Evolutionary conservation across 2,797 vertebrate species (phyloP).

Genomic region (Sandelia bainsii): DNA sequence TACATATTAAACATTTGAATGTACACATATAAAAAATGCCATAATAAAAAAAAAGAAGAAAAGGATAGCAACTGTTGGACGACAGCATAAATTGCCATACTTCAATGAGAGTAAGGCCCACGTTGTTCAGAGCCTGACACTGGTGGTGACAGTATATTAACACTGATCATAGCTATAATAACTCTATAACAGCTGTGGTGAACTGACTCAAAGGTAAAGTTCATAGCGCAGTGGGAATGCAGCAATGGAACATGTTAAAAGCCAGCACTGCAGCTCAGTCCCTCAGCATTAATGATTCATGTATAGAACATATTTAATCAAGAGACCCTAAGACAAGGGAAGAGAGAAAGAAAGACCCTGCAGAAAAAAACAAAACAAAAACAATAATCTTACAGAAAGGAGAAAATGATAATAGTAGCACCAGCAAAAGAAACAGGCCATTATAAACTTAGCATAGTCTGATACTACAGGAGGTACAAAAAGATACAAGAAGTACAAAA

Average conservation of each 20-base stretch:
- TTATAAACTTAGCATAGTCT: no score
- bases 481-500: no score
- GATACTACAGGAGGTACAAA: no score
- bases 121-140: neutral
- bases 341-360: neutral
- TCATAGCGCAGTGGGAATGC: conserved; percentile 33
- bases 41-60: no score
- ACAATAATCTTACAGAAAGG: neutral
- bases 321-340: conserved; percentile 29
- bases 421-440: neutral
- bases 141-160: no score
- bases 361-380: neutral
- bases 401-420: neutral
- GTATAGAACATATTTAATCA: conserved; percentile 27
- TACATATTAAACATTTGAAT: no score
- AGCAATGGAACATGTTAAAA: conserved; percentile 72
- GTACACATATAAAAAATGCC: no score
- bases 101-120: no score
- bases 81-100: no score
- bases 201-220: conserved; percentile 37
- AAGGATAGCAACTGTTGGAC: no score
- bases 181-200: neutral
- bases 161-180: no score
- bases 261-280: conserved; percentile 50
- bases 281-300: conserved; percentile 77